Conservation (phyloP, 2,888 invertebrate species). For the Hypsopygia costalis region DNA sequence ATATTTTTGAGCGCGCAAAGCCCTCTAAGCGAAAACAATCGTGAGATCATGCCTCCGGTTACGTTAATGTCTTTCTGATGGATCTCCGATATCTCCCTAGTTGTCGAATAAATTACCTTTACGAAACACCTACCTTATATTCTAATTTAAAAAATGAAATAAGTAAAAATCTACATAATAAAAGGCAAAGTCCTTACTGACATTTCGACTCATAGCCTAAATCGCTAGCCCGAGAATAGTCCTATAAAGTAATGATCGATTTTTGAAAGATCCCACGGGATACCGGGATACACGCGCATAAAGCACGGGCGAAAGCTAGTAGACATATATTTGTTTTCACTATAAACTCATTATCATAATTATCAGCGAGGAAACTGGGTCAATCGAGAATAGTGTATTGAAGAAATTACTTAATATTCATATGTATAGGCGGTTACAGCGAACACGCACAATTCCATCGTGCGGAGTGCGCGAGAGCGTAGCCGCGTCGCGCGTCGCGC, state of each 20-base stretch:
- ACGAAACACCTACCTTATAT: slow-evolving; percentile 15
- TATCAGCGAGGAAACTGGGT: slow-evolving; percentile 6
- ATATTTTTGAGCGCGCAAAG: slow-evolving; percentile 20
- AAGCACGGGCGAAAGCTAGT: no score
- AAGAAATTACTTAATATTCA: slow-evolving; percentile 51
- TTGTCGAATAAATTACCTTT: slow-evolving; percentile 58
- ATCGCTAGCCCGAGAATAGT: no score
- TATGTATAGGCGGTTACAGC: slow-evolving; percentile 26
- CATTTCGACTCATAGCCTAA: no score
- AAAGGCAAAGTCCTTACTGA: no score
- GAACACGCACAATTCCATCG: slow-evolving; percentile 70
- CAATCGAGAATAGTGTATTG: slow-evolving; percentile 16
- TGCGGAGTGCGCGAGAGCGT: slow-evolving; percentile 71
- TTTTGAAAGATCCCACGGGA: no score
- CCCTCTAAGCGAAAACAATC: slow-evolving; percentile 45
- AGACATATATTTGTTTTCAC: slow-evolving; percentile 8
- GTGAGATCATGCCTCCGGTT: slow-evolving; percentile 41
- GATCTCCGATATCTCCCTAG: slow-evolving; percentile 61
- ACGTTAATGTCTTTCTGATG: slow-evolving; percentile 78
- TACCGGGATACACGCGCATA: no score
- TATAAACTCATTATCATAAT: slow-evolving; percentile 6
- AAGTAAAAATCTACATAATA: neutral
- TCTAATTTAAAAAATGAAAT: slow-evolving; percentile 3
- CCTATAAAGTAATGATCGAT: no score
- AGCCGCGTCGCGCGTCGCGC: slow-evolving; percentile 55